Evolutionary conservation across 2,113 vertebrate species (phyloP).

Genomic region (Trachemys scripta): DNA sequence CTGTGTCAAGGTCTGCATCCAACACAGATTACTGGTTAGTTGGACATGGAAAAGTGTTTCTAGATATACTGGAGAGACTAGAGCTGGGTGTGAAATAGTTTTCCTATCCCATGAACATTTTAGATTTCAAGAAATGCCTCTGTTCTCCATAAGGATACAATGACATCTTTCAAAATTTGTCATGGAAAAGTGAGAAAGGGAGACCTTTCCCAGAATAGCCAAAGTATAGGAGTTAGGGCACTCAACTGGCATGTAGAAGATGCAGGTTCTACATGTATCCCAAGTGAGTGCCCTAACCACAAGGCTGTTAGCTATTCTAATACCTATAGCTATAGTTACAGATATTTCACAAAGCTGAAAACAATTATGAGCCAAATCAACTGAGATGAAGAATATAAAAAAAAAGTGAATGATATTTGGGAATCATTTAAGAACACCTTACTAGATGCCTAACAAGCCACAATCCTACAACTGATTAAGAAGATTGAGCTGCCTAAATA

Average conservation of each 20-base stretch:
- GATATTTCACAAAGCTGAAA: background rate
- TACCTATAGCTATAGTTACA: background rate
- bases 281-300: background rate
- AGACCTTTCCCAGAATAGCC: background rate
- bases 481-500: background rate
- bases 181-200: background rate
- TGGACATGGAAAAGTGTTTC: background rate
- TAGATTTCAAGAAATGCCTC: background rate
- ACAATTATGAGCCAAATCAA: background rate
- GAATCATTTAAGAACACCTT: background rate
- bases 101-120: background rate
- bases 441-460: background rate
- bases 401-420: background rate
- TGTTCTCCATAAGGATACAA: background rate
- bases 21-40: background rate
- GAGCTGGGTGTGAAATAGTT: background rate
- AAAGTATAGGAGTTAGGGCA: background rate
- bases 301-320: background rate
- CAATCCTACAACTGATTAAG: background rate
- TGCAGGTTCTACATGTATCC: background rate
- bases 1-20: background rate
- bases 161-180: background rate
- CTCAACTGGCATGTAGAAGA: background rate
- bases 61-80: background rate
- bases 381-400: background rate